Conservation (phyloP, 2,797 vertebrate genomes). For the Todus mexicanus region DNA sequence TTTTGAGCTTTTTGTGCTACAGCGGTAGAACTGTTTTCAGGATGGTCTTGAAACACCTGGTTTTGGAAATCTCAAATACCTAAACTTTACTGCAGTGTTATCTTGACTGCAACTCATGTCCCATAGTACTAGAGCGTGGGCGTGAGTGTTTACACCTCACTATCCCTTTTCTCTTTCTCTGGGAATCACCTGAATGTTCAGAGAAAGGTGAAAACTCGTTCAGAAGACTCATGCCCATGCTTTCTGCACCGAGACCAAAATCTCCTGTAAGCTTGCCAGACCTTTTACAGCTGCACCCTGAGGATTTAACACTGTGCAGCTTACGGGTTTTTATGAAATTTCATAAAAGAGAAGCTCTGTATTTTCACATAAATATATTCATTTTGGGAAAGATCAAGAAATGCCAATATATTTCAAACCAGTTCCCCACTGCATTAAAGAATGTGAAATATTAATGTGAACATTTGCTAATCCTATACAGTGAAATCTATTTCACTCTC, state of each 20-base stretch:
- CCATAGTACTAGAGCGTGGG: background rate
- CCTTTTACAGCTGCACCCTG: background rate
- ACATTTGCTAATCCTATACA: conserved; percentile 33
- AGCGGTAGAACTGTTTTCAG: background rate
- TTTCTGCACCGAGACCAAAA: background rate
- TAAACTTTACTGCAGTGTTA: background rate
- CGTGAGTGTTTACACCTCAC: background rate
- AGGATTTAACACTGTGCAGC: background rate
- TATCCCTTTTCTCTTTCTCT: background rate
- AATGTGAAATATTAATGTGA: conserved; percentile 45
- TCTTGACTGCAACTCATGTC: background rate
- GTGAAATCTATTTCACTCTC: background rate
- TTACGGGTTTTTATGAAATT: background rate
- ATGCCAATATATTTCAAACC: conserved; percentile 15
- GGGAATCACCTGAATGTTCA: background rate
- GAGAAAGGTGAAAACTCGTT: background rate
- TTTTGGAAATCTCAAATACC: background rate
- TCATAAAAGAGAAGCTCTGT: background rate
- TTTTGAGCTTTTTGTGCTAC: background rate
- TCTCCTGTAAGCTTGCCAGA: conserved; percentile 9
- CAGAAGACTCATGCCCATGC: fast-evolving
- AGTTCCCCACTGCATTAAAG: background rate
- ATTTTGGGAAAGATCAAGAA: conserved; percentile 26
- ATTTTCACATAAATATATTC: conserved; percentile 37
- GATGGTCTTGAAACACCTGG: background rate